phyloP scores from a whole-genome alignment of 2,888 invertebrate genomes.

The Orchestes rusci region DNA sequence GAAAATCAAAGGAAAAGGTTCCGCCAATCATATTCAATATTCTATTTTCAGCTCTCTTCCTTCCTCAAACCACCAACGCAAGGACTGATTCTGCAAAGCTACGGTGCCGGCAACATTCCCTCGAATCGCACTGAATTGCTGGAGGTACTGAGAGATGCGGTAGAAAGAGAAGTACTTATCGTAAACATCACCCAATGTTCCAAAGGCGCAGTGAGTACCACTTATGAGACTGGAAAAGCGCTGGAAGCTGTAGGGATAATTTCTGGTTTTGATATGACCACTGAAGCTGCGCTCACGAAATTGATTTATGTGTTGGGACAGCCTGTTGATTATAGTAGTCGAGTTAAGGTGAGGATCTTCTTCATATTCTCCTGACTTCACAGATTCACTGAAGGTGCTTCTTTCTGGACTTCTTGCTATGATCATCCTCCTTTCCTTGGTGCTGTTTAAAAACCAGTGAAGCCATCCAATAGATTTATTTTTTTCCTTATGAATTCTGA shows the following conservation, averaged over 20 bases:
- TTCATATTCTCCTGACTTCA: too few relatives aligned
- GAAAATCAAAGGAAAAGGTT: neutral
- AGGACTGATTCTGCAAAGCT: conserved; percentile 85
- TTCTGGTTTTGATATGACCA: conserved; percentile 83
- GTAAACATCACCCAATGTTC: conserved; percentile 90
- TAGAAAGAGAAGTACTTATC: conserved; percentile 71
- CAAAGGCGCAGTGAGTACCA: conserved; percentile 66
- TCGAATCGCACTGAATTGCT: conserved; percentile 74
- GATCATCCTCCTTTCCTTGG: too few relatives aligned
- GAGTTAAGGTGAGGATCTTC: conserved; percentile 18
- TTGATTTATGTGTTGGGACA: conserved; percentile 84
- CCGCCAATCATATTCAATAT: too few relatives aligned
- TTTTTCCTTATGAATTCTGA: too few relatives aligned
- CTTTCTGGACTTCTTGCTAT: too few relatives aligned
- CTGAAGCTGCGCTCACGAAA: conserved; percentile 90
- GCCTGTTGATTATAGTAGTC: conserved; percentile 39
- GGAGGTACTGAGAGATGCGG: conserved; percentile 61
- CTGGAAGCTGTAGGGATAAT: conserved; percentile 65
- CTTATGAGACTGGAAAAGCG: conserved; percentile 80
- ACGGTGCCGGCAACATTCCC: conserved; percentile 91
- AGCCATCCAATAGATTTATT: too few relatives aligned
- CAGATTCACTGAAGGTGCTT: too few relatives aligned
- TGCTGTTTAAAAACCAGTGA: too few relatives aligned
- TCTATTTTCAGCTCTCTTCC: conserved; percentile 51
- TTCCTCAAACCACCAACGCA: conserved; percentile 64